Evolutionary conservation across 2,797 vertebrate species (phyloP).

Genomic region (Characodon lateralis): DNA sequence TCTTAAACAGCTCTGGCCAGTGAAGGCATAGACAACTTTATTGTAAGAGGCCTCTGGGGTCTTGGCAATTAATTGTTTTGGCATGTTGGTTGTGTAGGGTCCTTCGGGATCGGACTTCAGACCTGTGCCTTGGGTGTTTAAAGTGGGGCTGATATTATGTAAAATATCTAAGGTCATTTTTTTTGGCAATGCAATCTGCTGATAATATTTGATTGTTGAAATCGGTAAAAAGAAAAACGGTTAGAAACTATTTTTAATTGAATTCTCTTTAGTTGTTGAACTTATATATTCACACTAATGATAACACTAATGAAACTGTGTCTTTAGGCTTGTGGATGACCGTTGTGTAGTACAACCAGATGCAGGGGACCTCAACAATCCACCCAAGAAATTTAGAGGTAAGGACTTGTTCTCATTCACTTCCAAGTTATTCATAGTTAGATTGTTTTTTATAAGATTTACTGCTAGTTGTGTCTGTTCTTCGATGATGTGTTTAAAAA

Average conservation of each 20-base stretch:
- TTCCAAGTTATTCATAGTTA: not conserved
- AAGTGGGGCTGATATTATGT: not conserved
- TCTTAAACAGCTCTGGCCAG: not conserved
- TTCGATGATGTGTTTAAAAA: not conserved
- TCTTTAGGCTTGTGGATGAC: conserved; percentile 94
- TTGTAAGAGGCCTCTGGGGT: not conserved
- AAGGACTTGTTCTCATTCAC: conserved; percentile 53
- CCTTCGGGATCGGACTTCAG: not conserved
- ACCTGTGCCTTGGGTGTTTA: not conserved
- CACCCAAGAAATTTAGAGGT: conserved; percentile 99
- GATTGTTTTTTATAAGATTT: not conserved
- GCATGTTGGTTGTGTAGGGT: not conserved
- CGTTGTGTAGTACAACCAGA: conserved; percentile 98
- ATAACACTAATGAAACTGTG: conserved; percentile 21
- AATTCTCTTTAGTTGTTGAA: not conserved
- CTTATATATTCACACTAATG: conserved; percentile 20
- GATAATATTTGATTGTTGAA: not conserved
- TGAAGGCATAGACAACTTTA: not conserved
- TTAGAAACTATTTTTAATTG: not conserved
- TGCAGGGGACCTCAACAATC: conserved; percentile 96
- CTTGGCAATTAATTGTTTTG: not conserved
- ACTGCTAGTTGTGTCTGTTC: not conserved
- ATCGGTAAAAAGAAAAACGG: not conserved
- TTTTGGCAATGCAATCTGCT: not conserved
- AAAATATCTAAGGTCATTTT: not conserved